phyloP scores from a whole-genome alignment of 2,888 invertebrate genomes.

The Eupithecia centaureata region DNA sequence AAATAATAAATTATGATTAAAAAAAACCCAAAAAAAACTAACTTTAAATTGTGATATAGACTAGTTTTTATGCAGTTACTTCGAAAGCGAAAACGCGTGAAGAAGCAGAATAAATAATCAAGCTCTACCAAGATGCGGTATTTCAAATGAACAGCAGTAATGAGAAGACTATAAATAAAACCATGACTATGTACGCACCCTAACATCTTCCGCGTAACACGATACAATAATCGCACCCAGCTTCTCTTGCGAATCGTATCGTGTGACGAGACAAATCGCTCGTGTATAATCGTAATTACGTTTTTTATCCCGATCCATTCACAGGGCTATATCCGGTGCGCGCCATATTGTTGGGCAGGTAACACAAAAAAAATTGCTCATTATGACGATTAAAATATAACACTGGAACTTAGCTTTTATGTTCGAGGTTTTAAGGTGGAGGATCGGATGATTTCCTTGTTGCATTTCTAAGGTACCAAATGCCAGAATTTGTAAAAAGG shows the following conservation, averaged over 20 bases:
- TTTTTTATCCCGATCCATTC: slow-evolving; percentile 72
- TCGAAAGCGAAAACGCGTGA: not conserved
- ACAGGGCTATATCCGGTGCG: slow-evolving; percentile 76
- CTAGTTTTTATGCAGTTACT: too few species aligned
- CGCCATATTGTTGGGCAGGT: slow-evolving; percentile 72
- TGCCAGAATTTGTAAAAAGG: slow-evolving; percentile 64
- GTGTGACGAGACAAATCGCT: slow-evolving; percentile 78
- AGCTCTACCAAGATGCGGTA: slow-evolving; percentile 5
- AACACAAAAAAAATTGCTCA: slow-evolving; percentile 67
- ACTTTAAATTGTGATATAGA: too few species aligned
- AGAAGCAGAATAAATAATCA: not conserved
- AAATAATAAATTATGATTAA: too few species aligned
- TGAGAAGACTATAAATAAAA: slow-evolving; percentile 1
- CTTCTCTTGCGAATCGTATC: slow-evolving; percentile 69
- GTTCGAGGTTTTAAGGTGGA: slow-evolving; percentile 49
- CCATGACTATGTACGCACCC: slow-evolving; percentile 43
- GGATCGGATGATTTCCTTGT: slow-evolving; percentile 54
- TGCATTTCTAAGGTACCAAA: slow-evolving; percentile 75
- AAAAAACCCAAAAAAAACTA: too few species aligned
- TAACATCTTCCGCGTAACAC: slow-evolving; percentile 65
- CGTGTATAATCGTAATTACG: slow-evolving; percentile 80
- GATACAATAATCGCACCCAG: slow-evolving; percentile 74
- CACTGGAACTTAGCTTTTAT: slow-evolving; percentile 54
- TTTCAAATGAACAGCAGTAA: not conserved
- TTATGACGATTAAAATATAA: slow-evolving; percentile 56